phyloP scores from a whole-genome alignment of 2,888 invertebrate genomes.

The Crepidodera aurea region DNA sequence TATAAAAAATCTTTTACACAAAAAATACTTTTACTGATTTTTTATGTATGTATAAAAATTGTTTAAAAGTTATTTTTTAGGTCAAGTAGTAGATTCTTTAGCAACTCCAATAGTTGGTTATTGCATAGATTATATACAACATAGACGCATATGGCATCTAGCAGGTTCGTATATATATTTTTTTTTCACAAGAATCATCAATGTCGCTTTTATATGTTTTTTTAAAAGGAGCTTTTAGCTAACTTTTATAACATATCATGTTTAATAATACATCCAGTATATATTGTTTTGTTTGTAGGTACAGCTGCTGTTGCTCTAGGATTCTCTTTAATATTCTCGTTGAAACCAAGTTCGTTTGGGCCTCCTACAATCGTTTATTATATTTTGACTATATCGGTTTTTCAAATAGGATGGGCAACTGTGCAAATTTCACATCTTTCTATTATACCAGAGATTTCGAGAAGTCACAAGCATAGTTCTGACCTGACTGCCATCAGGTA shows the following conservation, averaged over 20 bases:
- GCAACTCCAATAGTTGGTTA: conserved; percentile 86
- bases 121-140: conserved; percentile 80
- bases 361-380: conserved; percentile 67
- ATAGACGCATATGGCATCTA: conserved; percentile 86
- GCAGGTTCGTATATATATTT: conserved; percentile 65
- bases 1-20: no score
- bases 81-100: conserved; percentile 85
- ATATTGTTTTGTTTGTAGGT: conserved; percentile 61
- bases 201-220: no score
- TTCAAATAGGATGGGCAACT: conserved; percentile 94
- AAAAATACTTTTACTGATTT: no score
- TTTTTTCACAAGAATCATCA: no score
- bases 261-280: no score
- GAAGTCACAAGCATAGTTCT: conserved; percentile 73
- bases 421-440: conserved; percentile 94
- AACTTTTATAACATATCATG: no score
- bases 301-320: conserved; percentile 73
- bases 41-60: no score
- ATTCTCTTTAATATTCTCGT: conserved; percentile 81
- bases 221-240: no score
- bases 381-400: conserved; percentile 71
- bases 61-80: conserved; percentile 61
- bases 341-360: conserved; percentile 66
- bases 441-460: conserved; percentile 84
- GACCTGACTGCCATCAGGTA: conserved; percentile 84